Evolutionary conservation across 2,113 vertebrate species (phyloP).

Genomic region (Lampris incognitus): DNA sequence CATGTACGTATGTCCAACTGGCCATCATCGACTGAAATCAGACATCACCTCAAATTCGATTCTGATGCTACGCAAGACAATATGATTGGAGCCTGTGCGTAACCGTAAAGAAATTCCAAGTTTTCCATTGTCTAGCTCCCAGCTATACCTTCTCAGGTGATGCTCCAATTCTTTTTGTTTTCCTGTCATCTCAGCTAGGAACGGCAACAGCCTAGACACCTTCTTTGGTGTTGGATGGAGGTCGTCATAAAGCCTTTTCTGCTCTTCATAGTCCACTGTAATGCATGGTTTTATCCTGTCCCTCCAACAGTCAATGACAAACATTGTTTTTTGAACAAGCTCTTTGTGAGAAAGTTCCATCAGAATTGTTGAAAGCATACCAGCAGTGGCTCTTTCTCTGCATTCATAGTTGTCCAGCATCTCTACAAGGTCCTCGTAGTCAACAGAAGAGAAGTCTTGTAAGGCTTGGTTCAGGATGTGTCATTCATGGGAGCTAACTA

Average conservation of each 20-base stretch:
- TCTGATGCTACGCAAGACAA: constrained; percentile 8
- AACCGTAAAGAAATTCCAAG: constrained; percentile 27
- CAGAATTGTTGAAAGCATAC: constrained; percentile 22
- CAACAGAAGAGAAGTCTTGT: constrained; percentile 28
- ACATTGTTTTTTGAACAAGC: constrained; percentile 44
- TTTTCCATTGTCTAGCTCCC: constrained; percentile 33
- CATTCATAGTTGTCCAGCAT: constrained; percentile 33
- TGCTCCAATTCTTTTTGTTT: constrained; percentile 11
- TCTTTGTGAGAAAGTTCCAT: constrained; percentile 43
- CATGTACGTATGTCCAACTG: neutral
- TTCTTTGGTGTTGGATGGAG: constrained; percentile 22
- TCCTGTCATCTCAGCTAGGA: neutral
- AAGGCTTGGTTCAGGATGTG: constrained; percentile 34
- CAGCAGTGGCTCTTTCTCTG: constrained; percentile 17
- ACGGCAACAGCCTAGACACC: neutral
- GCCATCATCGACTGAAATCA: constrained; percentile 18
- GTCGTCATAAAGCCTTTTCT: constrained; percentile 13
- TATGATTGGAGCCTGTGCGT: constrained; percentile 18
- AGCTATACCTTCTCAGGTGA: constrained; percentile 34
- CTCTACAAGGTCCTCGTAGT: constrained; percentile 40
- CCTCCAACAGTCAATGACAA: constrained; percentile 50
- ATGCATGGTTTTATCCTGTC: constrained; percentile 21
- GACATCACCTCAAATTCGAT: constrained; percentile 31
- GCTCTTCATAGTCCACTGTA: constrained; percentile 23
- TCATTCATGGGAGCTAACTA: constrained; percentile 42